Conservation (phyloP, 2,797 vertebrate genomes). For the Delichon dasypus region DNA sequence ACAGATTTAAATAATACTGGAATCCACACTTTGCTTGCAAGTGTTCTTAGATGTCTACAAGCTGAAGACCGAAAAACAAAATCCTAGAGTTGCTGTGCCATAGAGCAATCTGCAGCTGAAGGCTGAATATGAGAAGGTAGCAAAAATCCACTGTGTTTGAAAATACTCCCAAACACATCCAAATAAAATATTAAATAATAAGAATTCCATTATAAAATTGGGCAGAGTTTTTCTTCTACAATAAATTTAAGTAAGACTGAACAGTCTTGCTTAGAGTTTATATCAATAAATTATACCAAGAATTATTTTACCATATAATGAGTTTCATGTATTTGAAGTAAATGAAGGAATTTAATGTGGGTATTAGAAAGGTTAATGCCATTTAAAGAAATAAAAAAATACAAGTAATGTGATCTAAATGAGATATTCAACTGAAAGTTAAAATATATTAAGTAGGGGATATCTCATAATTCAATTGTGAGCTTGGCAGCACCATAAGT, state of each 20-base stretch:
- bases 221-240: not conserved
- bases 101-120: not conserved
- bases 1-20: not conserved
- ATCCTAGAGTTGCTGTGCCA: not conserved
- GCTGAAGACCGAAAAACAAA: not conserved
- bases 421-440: not conserved
- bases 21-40: not conserved
- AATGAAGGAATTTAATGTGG: conserved; percentile 8
- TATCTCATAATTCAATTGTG: not conserved
- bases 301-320: conserved; percentile 13
- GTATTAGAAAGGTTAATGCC: not conserved
- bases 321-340: not conserved
- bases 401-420: not conserved
- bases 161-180: not conserved
- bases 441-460: not conserved
- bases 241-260: not conserved
- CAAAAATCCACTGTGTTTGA: not conserved
- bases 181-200: not conserved
- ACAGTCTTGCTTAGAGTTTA: not conserved
- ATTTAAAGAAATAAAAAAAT: conserved; percentile 20
- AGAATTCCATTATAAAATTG: not conserved
- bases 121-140: not conserved
- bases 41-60: not conserved
- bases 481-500: not conserved
- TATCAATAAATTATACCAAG: not conserved